Conservation (phyloP, 2,888 invertebrate genomes). For the Pachydiplax longipennis region DNA sequence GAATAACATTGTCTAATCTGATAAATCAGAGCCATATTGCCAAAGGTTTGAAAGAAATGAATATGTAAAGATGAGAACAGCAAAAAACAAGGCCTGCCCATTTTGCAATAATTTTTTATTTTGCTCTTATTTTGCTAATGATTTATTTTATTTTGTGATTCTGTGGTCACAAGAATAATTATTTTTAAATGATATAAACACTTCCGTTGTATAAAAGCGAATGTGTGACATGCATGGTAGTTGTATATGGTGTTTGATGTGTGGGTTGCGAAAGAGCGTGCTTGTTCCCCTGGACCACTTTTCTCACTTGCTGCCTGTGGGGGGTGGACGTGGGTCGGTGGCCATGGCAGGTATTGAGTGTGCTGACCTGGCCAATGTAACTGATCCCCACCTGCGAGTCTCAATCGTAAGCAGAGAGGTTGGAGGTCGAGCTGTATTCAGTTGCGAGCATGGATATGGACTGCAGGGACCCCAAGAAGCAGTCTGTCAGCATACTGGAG, state of each 20-base stretch:
- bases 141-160: too few species aligned
- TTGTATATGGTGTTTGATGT: constrained; percentile 15
- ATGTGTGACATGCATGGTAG: neutral
- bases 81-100: too few species aligned
- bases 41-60: too few species aligned
- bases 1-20: too few species aligned
- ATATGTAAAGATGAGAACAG: too few species aligned
- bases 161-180: too few species aligned
- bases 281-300: constrained; percentile 43
- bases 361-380: constrained; percentile 73
- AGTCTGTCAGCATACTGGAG: constrained; percentile 77
- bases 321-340: constrained; percentile 43
- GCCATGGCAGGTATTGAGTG: constrained; percentile 74
- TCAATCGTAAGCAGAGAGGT: constrained; percentile 80
- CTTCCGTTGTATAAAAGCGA: neutral
- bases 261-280: constrained; percentile 37
- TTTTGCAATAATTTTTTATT: too few species aligned
- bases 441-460: constrained; percentile 79
- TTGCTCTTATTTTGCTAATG: too few species aligned
- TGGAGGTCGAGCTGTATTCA: constrained; percentile 81
- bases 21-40: too few species aligned
- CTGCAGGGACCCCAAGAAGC: constrained; percentile 77
- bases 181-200: too few species aligned
- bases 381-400: constrained; percentile 69
- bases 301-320: constrained; percentile 44